Base-by-base conservation (phyloP, 2,888 invertebrate species). In the Drosophila dives region DNA sequence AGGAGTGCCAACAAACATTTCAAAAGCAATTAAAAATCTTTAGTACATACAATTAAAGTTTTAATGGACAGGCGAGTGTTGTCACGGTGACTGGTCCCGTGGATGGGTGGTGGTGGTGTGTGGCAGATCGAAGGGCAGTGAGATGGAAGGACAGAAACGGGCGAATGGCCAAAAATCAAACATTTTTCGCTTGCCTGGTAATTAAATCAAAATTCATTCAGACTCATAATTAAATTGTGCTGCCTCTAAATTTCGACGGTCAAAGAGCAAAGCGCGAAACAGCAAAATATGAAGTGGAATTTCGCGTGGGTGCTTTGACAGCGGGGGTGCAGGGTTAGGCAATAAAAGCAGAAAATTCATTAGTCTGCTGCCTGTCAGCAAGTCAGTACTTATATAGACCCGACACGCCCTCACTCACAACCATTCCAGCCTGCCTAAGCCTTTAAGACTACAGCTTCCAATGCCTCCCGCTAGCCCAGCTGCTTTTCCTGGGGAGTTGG, bases 1-100 rank as follows among this genome's bases (percentile, higher is more conserved):
- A 79, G 78, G 50, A 78, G 68, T 71, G 63, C 61, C 74, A 77
- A 60, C 74, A 71, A 66, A 17, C 71, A 77, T 78, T 77, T 72
- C 66, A 51, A 80, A 75, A 71, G 78, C 74, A 79, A 74, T 77
- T 73, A 83, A 71, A 75, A 74, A 73, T 75, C 72, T 86, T 73
- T 77, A 84, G 82, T 81, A 83, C 80, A 70, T 66, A 72, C 80
- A 85, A 85, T 85, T 86, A 86, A 84, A 86, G 77, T 80, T 72
- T 70, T 79, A 84, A 86, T 83, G 82, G 83, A 72, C 69, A 67
- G 55, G 64, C 68, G 54, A 64, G 55, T 53, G 71, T 59, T 45
- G 54, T 12, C 40, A 33, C n/a, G 23, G 17, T 12, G 12, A 32
- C 17, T 40, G 33, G 38, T 15, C 15, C 32, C 17, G 12, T 7